These are phyloP conservation scores for Amphipyra berbera DNA, from an alignment of 2,888 invertebrate genomes.

Conservation along the genomic window DNA sequence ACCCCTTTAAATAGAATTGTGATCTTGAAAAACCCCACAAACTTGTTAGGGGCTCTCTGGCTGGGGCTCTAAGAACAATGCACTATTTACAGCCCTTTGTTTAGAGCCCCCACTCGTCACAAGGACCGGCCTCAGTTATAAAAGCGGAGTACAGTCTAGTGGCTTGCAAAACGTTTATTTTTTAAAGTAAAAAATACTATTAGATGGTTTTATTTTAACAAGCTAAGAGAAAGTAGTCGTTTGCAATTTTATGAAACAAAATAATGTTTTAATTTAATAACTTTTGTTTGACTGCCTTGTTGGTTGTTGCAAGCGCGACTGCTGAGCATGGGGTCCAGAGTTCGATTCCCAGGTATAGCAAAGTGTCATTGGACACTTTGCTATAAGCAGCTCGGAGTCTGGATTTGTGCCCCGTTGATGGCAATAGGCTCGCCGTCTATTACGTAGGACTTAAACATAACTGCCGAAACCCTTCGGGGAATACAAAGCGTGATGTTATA, in stretches of 20 bases:
- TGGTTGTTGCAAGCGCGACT: too few species aligned
- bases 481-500: too few species aligned
- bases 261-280: conserved; percentile 5
- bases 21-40: conserved; percentile 71
- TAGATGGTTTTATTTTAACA: conserved; percentile 22
- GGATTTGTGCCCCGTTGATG: too few species aligned
- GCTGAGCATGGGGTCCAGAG: too few species aligned
- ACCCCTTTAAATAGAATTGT: conserved; percentile 55
- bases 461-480: too few species aligned
- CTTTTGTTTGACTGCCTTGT: too few species aligned
- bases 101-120: conserved; percentile 69
- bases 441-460: too few species aligned
- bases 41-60: conserved; percentile 73
- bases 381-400: too few species aligned
- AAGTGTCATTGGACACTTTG: too few species aligned
- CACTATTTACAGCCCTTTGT: conserved; percentile 85
- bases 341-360: too few species aligned
- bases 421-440: too few species aligned
- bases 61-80: conserved; percentile 76
- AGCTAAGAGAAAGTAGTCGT: conserved; percentile 1
- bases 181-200: conserved; percentile 38
- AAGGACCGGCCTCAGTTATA: conserved; percentile 59
- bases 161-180: conserved; percentile 48
- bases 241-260: neutral
- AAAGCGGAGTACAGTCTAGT: conserved; percentile 58